phyloP scores from a whole-genome alignment of 2,888 invertebrate genomes.

The Drosophila cognata region DNA sequence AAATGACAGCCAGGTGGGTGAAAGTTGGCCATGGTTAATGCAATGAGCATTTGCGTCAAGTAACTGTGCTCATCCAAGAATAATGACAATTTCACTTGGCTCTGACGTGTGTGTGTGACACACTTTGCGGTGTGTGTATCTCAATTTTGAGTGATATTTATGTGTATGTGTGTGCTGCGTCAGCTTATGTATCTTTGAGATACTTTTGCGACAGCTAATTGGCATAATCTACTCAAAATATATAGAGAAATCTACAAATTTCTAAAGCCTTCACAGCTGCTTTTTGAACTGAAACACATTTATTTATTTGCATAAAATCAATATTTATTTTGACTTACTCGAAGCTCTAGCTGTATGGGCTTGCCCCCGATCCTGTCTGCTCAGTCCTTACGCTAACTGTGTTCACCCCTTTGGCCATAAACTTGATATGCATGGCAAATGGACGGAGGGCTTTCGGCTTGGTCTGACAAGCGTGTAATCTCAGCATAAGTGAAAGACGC shows the following conservation, averaged over 20 bases:
- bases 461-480: constrained; percentile 75
- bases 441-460: constrained; percentile 36
- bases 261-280: neutral
- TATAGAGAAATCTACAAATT: neutral
- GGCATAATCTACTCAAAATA: constrained; percentile 12
- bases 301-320: neutral
- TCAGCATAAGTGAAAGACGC: constrained; percentile 55
- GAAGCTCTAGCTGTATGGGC: neutral
- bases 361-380: neutral
- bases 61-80: constrained; percentile 34
- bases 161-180: neutral
- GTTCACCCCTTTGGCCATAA: constrained; percentile 29
- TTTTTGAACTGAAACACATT: neutral
- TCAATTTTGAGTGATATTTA: neutral
- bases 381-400: neutral
- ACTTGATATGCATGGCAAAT: constrained; percentile 51
- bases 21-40: constrained; percentile 54
- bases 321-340: neutral
- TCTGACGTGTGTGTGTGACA: constrained; percentile 40
- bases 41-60: constrained; percentile 28
- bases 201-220: constrained; percentile 13
- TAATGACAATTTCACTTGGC: constrained; percentile 49
- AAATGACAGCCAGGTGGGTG: constrained; percentile 22
- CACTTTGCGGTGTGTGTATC: constrained; percentile 17
- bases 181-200: constrained; percentile 11